Evolutionary conservation across 2,113 vertebrate species (phyloP), one percentile per base, ranked within the genome.

Genomic region (Pyxicephalus adspersus): DNA sequence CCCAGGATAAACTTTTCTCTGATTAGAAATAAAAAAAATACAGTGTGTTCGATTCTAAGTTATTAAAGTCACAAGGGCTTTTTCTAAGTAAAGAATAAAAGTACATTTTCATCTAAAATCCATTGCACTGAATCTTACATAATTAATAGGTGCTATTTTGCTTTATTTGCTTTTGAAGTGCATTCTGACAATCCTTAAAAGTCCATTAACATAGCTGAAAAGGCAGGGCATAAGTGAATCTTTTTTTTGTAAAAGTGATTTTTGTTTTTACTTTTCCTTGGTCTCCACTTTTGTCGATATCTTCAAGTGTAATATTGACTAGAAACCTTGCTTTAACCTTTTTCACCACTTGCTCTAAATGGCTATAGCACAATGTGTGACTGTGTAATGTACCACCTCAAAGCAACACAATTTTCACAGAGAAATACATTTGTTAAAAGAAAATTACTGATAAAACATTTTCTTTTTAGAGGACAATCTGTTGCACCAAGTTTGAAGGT

Each of bases 261-360:
- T 51, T 60, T 50, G 26, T 61, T 63, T 45, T 74, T 66, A 38
- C 31, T 54, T 82, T 73, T 55, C 60, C 52, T 64, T 54, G 34
- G 20, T 74, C 80, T 82, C 29, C 61, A 66, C 63, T 29, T 82
- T 66, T 66, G 61, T 75, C 71, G 66, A 75, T 75, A 82, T 66
- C 63, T 82, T 75, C 71, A 82, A 75, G 80, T 82, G 80, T 51
- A 75, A 82, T 82, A 82, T 82, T 75, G 71, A 75, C 80, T 74
- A 63, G 80, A 58, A 82, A 75, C 80, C 60, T 75, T 82, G 52
- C 70, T 82, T 74, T 65, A 82, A 82, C 80, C 71, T 82, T 75
- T 80, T 82, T 82, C 57, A 82, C 61, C 63, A 82, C 61, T 82
- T 82, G 71, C 71, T 82, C 63, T 82, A 82, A 82, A 82, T 75